Base-by-base conservation (phyloP, 2,888 invertebrate species). In the Matsumyia berberina region DNA sequence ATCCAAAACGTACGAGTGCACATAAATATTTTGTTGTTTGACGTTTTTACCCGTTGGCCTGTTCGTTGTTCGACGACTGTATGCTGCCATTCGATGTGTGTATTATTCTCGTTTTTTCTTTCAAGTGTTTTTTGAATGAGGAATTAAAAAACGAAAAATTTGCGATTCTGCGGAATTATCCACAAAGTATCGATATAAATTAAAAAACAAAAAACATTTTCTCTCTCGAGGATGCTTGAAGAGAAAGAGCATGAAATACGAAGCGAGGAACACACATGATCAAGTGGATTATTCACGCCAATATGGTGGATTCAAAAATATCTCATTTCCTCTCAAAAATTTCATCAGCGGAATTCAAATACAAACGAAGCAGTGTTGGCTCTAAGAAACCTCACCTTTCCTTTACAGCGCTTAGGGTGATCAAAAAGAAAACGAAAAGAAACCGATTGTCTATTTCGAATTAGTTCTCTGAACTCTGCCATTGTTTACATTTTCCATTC, bases 1-100 rank as follows among this genome's bases (percentile, higher is more conserved):
- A 83, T 78, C 78, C 83, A 66, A 78, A 73, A 57, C 73, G 83
- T 83, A 83, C 83, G 83, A 83, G 77, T 73, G 78, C 78, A 78
- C 78, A 78, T 73, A 83, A 83, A 78, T 82, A 73, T 73, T 73
- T 73, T 67, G 77, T 62, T 78, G 78, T 83, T 73, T 73, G 78
- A 73, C 80, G 80, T 74, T 74, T 74, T 49, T 46, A 66, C 58
- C 46, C 33, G 58, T 62, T 57, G n/a, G 49, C 29, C 33, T 37
- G 64, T 33, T 55, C 31, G 24, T 33, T 42, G 33, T 79, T 64
- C 51, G 79, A 67, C 51, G 79, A 67, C 64, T 76, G 57, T 58
- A 49, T 8, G 33, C n/a, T 46, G 79, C 66, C 29, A 79, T 72
- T 66, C 60, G 67, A 73, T 80, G 66, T 42, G 60, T 44, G 53